Evolutionary conservation across 2,797 vertebrate genomes (phyloP).

Genomic region (Crenichthys baileyi): DNA sequence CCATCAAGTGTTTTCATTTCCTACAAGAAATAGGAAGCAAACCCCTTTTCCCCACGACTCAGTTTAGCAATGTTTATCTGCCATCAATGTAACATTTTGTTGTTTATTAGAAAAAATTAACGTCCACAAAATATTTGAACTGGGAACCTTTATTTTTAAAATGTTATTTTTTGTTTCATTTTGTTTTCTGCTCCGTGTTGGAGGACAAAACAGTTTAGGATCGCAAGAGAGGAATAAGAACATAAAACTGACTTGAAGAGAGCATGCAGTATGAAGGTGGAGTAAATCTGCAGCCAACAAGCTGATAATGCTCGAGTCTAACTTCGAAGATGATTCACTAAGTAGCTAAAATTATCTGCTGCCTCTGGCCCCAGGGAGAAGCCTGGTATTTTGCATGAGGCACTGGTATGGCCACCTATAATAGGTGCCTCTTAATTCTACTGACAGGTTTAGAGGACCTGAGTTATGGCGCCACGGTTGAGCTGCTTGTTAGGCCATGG

Average conservation of each 20-base stretch:
- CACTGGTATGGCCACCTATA: slow-evolving; percentile 79
- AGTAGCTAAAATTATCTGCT: slow-evolving; percentile 80
- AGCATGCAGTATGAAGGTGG: slow-evolving; percentile 28
- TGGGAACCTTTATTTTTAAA: slow-evolving; percentile 58
- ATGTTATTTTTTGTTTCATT: slow-evolving; percentile 56
- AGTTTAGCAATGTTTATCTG: slow-evolving; percentile 69
- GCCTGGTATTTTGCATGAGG: slow-evolving; percentile 76
- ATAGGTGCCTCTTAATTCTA: slow-evolving; percentile 83
- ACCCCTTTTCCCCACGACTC: slow-evolving; percentile 40
- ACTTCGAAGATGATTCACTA: slow-evolving; percentile 81
- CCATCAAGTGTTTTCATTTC: slow-evolving; percentile 68
- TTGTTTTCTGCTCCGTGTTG: slow-evolving; percentile 32
- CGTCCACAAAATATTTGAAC: slow-evolving; percentile 73
- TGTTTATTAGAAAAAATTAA: slow-evolving; percentile 66
- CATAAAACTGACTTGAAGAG: slow-evolving; percentile 10
- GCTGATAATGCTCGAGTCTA: slow-evolving; percentile 40
- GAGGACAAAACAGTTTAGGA: slow-evolving; percentile 27
- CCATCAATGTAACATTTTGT: slow-evolving; percentile 48
- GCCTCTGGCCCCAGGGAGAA: slow-evolving; percentile 67
- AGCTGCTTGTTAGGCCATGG: slow-evolving; percentile 73
- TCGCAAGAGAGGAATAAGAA: slow-evolving; percentile 2
- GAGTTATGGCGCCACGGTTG: slow-evolving; percentile 76
- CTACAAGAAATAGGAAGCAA: slow-evolving; percentile 62
- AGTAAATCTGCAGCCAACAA: slow-evolving; percentile 32
- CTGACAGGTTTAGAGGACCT: slow-evolving; percentile 82